phyloP scores from a whole-genome alignment of 2,113 vertebrate species.

The Cyanoramphus novaezelandiae region DNA sequence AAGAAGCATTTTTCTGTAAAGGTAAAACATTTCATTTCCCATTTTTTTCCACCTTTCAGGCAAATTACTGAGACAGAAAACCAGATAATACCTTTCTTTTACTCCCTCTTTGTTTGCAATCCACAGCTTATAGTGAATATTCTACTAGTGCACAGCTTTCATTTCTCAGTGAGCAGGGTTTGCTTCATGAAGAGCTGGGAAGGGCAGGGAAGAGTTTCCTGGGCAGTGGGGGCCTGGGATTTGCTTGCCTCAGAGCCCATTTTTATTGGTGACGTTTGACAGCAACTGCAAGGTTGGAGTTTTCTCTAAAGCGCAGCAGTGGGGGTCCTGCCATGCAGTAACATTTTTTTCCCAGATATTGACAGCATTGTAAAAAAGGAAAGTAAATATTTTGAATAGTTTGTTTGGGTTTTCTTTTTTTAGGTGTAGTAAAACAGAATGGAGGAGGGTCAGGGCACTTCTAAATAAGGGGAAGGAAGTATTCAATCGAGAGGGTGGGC shows the following conservation, averaged over 20 bases:
- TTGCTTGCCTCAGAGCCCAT: background rate
- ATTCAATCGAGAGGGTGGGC: background rate
- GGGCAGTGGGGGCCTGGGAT: background rate
- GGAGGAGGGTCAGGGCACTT: background rate
- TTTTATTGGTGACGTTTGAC: background rate
- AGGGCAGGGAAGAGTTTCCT: background rate
- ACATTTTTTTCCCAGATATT: background rate
- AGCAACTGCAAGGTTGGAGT: background rate
- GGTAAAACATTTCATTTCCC: slow-evolving; percentile 69
- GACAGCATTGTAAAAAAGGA: background rate
- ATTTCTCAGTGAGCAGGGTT: background rate
- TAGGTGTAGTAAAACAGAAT: background rate
- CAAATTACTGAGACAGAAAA: background rate
- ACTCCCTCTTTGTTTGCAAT: background rate
- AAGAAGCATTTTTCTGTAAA: slow-evolving; percentile 77
- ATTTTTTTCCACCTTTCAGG: background rate
- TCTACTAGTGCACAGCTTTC: background rate
- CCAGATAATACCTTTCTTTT: background rate
- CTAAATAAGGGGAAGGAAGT: background rate
- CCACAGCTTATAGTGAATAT: background rate
- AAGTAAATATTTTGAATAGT: background rate
- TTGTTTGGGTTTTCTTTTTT: slow-evolving; percentile 4
- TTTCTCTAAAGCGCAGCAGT: background rate
- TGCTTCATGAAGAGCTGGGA: background rate
- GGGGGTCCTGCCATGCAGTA: background rate